Base-by-base conservation (phyloP, 2,113 vertebrate genomes). In the Motacilla tschutschensis region DNA sequence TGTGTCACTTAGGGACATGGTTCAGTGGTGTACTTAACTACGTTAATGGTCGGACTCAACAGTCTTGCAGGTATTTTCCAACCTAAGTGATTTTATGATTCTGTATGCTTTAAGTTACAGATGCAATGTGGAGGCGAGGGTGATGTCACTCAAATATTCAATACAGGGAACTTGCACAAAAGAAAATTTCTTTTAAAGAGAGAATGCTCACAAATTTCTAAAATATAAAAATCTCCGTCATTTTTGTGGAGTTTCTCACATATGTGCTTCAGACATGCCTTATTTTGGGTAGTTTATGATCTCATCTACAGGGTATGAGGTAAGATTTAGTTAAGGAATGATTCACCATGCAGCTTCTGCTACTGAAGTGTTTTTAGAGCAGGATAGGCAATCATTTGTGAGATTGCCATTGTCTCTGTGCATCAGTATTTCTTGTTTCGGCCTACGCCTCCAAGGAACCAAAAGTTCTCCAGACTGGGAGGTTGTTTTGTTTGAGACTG, bases 181-280 rank as follows among this genome's bases (percentile, higher is more conserved):
- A 48, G 1, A 65, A 88, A 70, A 66, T 10, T 63, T 3, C 4
- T 60, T 59, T 87, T 62, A 31, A 8, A 33, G 40, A 43, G 50
- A 60, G 0, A 35, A 2, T 0, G 1, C 50, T 64, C 0, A 35
- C 8, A 44, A 44, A 17, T 48, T 74, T 80, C 71, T n/a, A 26
- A 83, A 53, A 8, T 41, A 12, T 18, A 47, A 0, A 43, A 29
- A 17, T 12, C 1, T 2, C 0, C 5, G 3, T 33, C 1, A 10
- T 25, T 76, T 76, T 54, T 67, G 31, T 46, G 6, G 7, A 38
- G 4, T 51, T 87, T 76, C 40, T 54, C 18, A 35, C 21, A 17
- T 53, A 14, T 29, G 28, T 60, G 11, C 4, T 87, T 80, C 8
- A 64, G 3, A 2, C 6, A 15, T 41, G 5, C 8, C 13, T 62